phyloP scores from a whole-genome alignment of 1,140 invertebrate species.

The Prorops nasuta region DNA sequence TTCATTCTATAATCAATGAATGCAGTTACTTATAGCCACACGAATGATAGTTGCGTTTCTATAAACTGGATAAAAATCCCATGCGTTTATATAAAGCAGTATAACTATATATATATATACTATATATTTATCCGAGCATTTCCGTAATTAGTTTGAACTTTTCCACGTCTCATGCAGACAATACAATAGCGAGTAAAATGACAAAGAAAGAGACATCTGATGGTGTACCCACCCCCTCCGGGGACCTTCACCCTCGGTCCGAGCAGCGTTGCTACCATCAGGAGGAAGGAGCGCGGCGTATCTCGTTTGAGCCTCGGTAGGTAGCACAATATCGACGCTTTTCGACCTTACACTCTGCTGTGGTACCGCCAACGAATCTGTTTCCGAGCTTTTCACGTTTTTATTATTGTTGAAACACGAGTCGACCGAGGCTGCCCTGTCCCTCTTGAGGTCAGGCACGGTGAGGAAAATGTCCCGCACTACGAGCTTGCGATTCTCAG shows the following conservation, averaged over 20 bases:
- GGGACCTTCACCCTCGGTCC: conserved; percentile 36
- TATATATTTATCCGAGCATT: too few relatives aligned
- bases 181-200: too few relatives aligned
- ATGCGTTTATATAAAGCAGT: too few relatives aligned
- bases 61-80: too few relatives aligned
- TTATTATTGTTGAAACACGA: conserved; percentile 75
- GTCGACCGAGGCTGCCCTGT: conserved; percentile 81
- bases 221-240: conserved; percentile 52
- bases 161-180: too few relatives aligned
- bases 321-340: conserved; percentile 87
- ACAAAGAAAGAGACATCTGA: too few relatives aligned
- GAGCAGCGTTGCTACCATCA: background rate
- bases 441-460: conserved; percentile 78
- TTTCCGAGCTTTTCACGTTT: conserved; percentile 66
- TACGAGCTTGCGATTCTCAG: conserved; percentile 39
- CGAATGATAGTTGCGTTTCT: too few relatives aligned
- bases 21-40: too few relatives aligned
- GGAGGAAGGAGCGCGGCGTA: conserved; percentile 70
- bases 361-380: conserved; percentile 66
- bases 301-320: conserved; percentile 79
- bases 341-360: conserved; percentile 73
- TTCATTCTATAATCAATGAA: too few relatives aligned
- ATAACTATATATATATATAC: too few relatives aligned
- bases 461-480: conserved; percentile 76
- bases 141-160: too few relatives aligned